These are phyloP conservation scores for Musca domestica DNA, from an alignment of 1,140 invertebrate species.

Conservation along the genomic window DNA sequence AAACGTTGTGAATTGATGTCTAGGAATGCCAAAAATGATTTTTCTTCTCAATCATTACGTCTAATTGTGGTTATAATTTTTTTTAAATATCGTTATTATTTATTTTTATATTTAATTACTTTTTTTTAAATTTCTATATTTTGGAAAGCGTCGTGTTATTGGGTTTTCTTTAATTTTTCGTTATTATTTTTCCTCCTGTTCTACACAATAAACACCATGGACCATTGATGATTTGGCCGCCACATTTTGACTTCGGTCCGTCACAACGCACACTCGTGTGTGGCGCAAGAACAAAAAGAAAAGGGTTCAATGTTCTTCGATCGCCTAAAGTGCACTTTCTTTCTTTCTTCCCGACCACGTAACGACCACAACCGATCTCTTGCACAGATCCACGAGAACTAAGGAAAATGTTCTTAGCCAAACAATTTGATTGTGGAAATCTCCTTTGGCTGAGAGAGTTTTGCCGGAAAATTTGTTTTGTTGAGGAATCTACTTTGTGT, in stretches of 20 bases:
- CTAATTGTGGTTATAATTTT: no score
- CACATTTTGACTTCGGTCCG: no score
- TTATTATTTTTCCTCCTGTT: neutral
- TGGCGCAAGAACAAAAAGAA: neutral
- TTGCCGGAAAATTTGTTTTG: conserved; percentile 3
- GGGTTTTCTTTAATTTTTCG: neutral
- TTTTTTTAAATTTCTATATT: neutral
- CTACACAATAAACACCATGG: conserved; percentile 1
- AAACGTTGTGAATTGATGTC: no score
- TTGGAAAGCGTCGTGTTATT: neutral
- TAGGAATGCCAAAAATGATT: no score
- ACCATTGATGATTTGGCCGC: no score
- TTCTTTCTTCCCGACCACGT: neutral
- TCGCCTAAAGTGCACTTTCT: neutral
- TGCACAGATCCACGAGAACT: conserved; percentile 7
- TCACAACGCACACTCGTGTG: neutral
- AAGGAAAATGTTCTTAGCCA: neutral
- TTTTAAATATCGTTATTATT: neutral
- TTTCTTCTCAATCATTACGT: no score
- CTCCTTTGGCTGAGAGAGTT: neutral
- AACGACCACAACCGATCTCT: neutral
- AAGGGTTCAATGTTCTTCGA: conserved; percentile 10
- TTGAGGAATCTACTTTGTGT: neutral
- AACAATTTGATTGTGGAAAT: neutral
- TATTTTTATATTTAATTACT: conserved; percentile 13